phyloP scores from a whole-genome alignment of 2,113 vertebrate species.

The Macquaria ambigua region DNA sequence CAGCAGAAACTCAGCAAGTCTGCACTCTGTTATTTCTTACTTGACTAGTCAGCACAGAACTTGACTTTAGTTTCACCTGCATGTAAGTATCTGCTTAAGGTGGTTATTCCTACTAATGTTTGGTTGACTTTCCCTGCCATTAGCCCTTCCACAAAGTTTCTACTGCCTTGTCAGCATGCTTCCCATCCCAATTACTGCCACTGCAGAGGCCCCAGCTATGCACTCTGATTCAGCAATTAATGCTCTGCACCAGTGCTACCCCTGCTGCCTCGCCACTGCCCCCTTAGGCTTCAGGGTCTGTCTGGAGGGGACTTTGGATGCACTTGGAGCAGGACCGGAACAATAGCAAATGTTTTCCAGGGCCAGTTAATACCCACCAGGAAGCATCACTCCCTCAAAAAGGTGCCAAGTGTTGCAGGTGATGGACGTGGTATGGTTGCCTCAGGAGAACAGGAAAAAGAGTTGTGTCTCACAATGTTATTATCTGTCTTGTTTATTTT shows the following conservation, averaged over 20 bases:
- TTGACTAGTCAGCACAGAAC: slow-evolving; percentile 27
- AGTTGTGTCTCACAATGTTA: neutral
- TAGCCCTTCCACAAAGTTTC: slow-evolving; percentile 64
- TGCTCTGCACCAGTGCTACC: slow-evolving; percentile 50
- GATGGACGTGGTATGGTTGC: neutral
- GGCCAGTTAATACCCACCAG: neutral
- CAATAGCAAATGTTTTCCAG: slow-evolving; percentile 34
- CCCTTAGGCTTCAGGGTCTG: slow-evolving; percentile 7
- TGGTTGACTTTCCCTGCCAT: slow-evolving; percentile 47
- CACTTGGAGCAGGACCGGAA: slow-evolving; percentile 31
- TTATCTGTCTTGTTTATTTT: neutral
- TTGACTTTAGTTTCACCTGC: neutral
- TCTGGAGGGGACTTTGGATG: slow-evolving; percentile 34
- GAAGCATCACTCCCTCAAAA: slow-evolving; percentile 26
- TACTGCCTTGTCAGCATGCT: slow-evolving; percentile 72
- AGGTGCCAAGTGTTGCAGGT: slow-evolving; percentile 8
- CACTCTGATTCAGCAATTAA: slow-evolving; percentile 78
- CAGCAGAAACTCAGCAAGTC: slow-evolving; percentile 4
- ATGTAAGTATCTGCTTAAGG: slow-evolving; percentile 14
- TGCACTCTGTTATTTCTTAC: neutral
- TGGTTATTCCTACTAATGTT: slow-evolving; percentile 36
- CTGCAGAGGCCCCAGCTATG: slow-evolving; percentile 62
- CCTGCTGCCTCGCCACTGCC: slow-evolving; percentile 17
- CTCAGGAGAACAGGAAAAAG: neutral
- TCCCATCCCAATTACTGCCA: slow-evolving; percentile 74